A percentile compares a stretch with the other conserved stretches of the same genome.
Evolutionary conservation across 2,113 vertebrate species (phyloP).

Genomic region (Scomber colias): DNA sequence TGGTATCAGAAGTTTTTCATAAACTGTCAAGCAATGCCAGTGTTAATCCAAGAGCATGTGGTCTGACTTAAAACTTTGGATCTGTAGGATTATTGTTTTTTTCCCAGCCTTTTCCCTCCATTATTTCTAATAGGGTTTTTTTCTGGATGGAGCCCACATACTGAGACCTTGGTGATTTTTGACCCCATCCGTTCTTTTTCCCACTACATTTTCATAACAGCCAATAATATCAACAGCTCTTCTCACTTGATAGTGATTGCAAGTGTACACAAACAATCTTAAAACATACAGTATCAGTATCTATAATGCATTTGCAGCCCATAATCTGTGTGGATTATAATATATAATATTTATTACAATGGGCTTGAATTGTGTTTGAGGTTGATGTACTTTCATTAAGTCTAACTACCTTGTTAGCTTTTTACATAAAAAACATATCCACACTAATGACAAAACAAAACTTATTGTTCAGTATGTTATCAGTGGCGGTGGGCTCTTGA

Average conservation of each 20-base stretch:
- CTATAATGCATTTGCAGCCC: not conserved
- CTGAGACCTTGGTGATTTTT: not conserved
- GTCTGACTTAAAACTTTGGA: slow-evolving; percentile 74
- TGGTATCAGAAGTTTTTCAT: slow-evolving; percentile 45
- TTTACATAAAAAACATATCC: too few species aligned
- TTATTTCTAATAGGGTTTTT: slow-evolving; percentile 17
- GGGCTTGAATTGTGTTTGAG: not conserved
- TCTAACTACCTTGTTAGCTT: too few species aligned
- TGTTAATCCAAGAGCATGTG: slow-evolving; percentile 82
- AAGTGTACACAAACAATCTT: not conserved
- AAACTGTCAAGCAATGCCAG: slow-evolving; percentile 29
- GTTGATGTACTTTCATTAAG: not conserved
- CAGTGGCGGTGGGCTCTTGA: not conserved
- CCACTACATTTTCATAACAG: not conserved
- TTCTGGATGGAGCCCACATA: not conserved
- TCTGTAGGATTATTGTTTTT: slow-evolving; percentile 60
- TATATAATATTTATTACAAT: not conserved
- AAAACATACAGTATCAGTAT: not conserved
- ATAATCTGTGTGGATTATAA: not conserved
- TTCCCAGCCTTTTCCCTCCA: slow-evolving; percentile 32
- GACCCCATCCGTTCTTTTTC: not conserved
- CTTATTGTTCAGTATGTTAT: not conserved
- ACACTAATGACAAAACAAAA: too few species aligned
- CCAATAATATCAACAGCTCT: not conserved
- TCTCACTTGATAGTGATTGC: not conserved